Percentiles rank a stretch among this genome's conserved stretches.
These are phyloP conservation scores for Alosa sapidissima DNA, from an alignment of 2,797 vertebrate species.

Conservation along the genomic window DNA sequence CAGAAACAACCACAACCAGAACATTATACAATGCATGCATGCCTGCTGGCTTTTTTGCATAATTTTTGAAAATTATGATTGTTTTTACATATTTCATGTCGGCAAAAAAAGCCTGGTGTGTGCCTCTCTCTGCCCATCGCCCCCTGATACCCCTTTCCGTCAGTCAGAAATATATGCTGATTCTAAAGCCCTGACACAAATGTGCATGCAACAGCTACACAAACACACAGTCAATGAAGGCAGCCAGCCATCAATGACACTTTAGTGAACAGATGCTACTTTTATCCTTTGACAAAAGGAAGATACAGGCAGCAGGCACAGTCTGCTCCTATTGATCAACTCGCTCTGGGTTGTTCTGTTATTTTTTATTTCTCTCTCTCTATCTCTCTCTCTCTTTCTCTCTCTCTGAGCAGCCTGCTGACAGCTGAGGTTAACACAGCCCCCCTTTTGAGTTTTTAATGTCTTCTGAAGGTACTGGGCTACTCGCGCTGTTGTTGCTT, in stretches of 20 bases:
- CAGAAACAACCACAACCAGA: neutral
- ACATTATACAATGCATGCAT: neutral
- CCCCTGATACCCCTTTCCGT: neutral
- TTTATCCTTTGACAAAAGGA: constrained; percentile 15
- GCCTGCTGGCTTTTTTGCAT: neutral
- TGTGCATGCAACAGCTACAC: neutral
- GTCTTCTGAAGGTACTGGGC: neutral
- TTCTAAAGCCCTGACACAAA: neutral
- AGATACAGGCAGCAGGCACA: neutral
- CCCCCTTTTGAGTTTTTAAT: constrained; percentile 8
- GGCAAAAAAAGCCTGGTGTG: neutral
- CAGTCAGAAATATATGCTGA: neutral
- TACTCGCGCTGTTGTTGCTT: neutral
- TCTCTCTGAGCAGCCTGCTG: neutral
- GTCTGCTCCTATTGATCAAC: constrained; percentile 6
- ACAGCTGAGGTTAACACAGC: neutral
- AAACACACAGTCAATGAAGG: neutral
- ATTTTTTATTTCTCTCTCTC: neutral
- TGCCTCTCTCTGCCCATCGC: neutral
- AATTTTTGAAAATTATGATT: neutral
- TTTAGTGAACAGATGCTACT: constrained; percentile 32
- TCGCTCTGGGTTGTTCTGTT: neutral
- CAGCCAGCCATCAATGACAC: constrained; percentile 27
- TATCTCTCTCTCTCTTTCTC: neutral
- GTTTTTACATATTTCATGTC: neutral